Base-by-base conservation (phyloP, 2,113 vertebrate species). In the Pygoscelis antarcticus region DNA sequence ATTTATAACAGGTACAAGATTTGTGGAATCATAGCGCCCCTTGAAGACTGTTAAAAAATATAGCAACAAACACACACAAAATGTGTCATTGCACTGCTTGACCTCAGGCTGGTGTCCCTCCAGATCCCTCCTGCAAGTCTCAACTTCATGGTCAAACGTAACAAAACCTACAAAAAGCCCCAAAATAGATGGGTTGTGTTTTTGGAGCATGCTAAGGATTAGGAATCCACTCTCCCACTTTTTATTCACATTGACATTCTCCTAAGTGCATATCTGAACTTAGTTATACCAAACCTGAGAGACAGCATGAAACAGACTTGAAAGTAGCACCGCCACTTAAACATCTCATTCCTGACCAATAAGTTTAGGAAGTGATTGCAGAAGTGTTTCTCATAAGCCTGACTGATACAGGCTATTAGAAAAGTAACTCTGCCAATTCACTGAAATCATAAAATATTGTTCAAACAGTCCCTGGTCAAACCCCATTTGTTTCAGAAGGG, bases 391-490 rank as follows among this genome's bases (percentile, higher is more conserved):
- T 81, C 1, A 1, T 71, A 62, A 71, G 23, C n/a, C 22, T 79
- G 52, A 42, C 11, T 78, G 47, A 51, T 87, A 51, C 13, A 71
- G 27, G 22, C 61, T 84, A 19, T 55, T 65, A 65, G 54, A 74
- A 87, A 96, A 90, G 44, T 44, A 80, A 23, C 16, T 79, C 27
- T 82, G 27, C 40, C 44, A 79, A 14, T 80, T 64, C 32, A 36
- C 13, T 61, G 58, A 77, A 66, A 77, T 69, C 2, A 68, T 44
- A 61, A 60, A 51, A 70, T 54, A 51, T 4, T 74, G 40, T 64
- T 80, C 54, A 42, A 71, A 84, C 26, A 66, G 44, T 87, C 7
- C 40, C 34, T 83, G 40, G 26, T 94, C 57, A 96, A 93, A 89
- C 30, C 11, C 40, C 42, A 25, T 55, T 65, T 27, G 16, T 85